Base-by-base conservation (phyloP, 2,797 vertebrate species). In the Decapterus maruadsi region DNA sequence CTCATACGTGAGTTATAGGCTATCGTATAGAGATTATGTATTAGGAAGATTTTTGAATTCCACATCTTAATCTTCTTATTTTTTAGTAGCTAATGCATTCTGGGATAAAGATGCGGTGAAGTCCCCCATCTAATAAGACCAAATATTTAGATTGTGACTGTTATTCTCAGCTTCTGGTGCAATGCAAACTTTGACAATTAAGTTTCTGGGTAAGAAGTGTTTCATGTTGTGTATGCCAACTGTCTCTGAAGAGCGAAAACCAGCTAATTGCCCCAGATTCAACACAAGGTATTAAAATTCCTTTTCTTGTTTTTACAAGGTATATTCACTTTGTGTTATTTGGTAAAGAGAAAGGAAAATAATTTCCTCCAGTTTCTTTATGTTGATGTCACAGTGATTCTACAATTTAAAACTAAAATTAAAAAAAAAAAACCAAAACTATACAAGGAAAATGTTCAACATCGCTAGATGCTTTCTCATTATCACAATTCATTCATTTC, bases 201-300 rank as follows among this genome's bases (percentile, higher is more conserved):
- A 53, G 22, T 54, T 53, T 58, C 0, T 29, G n/a, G 14, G 29
- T 58, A n/a, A 8, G 34, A 59, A 29, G 26, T 34, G 8, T 54
- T 83, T 77, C 61, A 71, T 48, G 19, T 71, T 54, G 56, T 56
- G n/a, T 1, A 8, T 2, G 20, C 53, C 19, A 51, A 19, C 2
- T 29, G 54, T 1, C 70, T 90, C 79, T 74, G 71, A 81, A 82
- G 50, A 65, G 14, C 12, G 19, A 55, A 58, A 75, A 74, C 0
- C 29, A 69, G 14, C 50, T 76, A 69, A 69, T n/a, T 72, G 58
- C 29, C 34, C 12, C 20, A 59, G 29, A 68, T 75, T 72, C 19
- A 71, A 55, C 4, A 64, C 8, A 40, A 67, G 17, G 51, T 57
- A n/a, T 54, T 79, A 26, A 68, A 70, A 68, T 40, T 55, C 14